Evolutionary conservation across 2,797 vertebrate genomes (phyloP), one percentile per base, ranked within the genome.

Genomic region (Poeciliopsis paucimaculata): DNA sequence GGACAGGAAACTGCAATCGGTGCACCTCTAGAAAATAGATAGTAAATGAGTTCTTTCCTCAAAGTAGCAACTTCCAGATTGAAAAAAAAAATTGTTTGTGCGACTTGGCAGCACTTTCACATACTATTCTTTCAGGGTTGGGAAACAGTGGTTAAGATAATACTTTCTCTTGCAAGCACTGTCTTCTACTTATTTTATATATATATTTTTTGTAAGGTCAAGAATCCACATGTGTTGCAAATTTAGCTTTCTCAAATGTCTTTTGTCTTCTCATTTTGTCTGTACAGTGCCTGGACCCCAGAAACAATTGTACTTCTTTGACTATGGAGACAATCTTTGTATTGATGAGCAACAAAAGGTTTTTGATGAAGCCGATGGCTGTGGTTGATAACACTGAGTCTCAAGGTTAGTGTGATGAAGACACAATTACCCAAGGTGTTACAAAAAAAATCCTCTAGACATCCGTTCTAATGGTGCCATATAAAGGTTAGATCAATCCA

Each of bases 271-370:
- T 4, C 28, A 43, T 73, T 49, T 86, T 85, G 18, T 51, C 2
- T 73, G 71, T 6, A 0, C 94, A 99, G 98, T 99, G 98, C 41
- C 87, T 98, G 90, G 91, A 93, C 75, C 95, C 96, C 1, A 92
- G 95, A 5, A 94, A 97, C 89, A 91, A 93, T 76, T 99, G 98
- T 75, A 93, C 94, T 9, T 96, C 95, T 0, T 84, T 97, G 31
- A 91, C 91, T 0, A 31, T 89, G 57, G 92, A 96, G 11, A 94
- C 93, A 76, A 97, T 99, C 86, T 49, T 99, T 85, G 88, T 85
- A 39, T 97, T 99, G 96, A 96, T 97, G 96, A 95, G 96, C 92
- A 95, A 96, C 91, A 96, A 94, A 86, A 98, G 97, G 93, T 95
- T 92, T 0, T 96, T 96, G 16, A 97, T 96, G 68, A 97, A 96